These are phyloP conservation scores for Machaerirhynchus nigripectus DNA, from an alignment of 2,113 vertebrate species.

Conservation along the genomic window DNA sequence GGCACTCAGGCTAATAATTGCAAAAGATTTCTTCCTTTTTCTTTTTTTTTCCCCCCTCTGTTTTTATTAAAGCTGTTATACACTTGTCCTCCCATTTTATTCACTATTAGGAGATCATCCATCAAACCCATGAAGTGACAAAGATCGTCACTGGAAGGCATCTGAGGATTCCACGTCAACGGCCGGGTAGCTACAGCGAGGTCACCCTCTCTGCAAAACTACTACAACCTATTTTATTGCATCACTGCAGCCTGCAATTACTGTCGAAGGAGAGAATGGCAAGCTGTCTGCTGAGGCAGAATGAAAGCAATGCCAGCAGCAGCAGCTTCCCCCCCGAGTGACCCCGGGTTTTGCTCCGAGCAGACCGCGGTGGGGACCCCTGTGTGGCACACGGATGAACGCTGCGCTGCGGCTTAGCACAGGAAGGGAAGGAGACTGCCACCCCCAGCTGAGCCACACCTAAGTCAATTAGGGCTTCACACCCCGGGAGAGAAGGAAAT, in stretches of 20 bases:
- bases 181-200: neutral
- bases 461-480: neutral
- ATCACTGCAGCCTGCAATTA: neutral
- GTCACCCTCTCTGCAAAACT: neutral
- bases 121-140: neutral
- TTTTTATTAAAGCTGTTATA: neutral
- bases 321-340: neutral
- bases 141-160: neutral
- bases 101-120: neutral
- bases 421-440: neutral
- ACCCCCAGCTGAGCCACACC: neutral
- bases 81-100: neutral
- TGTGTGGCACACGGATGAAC: neutral
- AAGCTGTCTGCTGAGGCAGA: neutral
- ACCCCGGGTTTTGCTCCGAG: neutral
- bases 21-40: neutral
- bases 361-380: neutral
- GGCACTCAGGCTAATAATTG: neutral
- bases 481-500: neutral
- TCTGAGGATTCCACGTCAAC: rapidly evolving
- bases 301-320: neutral
- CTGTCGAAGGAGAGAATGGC: neutral
- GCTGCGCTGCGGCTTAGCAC: rapidly evolving
- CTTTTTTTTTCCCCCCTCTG: rapidly evolving
- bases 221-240: neutral